These are phyloP conservation scores for Hesperia comma DNA, from an alignment of 2,888 invertebrate species.

Conservation along the genomic window DNA sequence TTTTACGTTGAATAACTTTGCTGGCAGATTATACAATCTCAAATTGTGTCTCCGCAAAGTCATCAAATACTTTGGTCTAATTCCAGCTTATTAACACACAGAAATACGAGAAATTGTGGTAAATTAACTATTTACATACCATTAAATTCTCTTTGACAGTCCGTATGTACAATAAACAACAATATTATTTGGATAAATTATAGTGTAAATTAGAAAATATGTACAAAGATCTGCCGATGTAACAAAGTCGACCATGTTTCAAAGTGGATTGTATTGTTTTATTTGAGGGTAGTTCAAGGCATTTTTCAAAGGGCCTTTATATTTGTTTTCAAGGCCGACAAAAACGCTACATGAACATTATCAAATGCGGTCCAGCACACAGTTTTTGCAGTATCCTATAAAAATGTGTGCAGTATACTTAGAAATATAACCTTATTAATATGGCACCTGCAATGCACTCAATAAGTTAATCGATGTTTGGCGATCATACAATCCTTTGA, in stretches of 20 bases:
- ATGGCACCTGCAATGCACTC: constrained; percentile 55
- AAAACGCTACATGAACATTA: constrained; percentile 62
- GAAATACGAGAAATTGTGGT: constrained; percentile 53
- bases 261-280: constrained; percentile 48
- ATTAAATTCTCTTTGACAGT: constrained; percentile 45
- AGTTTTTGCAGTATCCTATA: constrained; percentile 79
- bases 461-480: constrained; percentile 36
- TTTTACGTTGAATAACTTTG: constrained; percentile 69
- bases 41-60: constrained; percentile 64
- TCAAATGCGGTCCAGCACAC: constrained; percentile 62
- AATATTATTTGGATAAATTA: constrained; percentile 52
- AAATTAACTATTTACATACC: constrained; percentile 45
- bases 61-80: constrained; percentile 86
- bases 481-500: constrained; percentile 53
- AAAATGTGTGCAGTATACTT: constrained; percentile 69
- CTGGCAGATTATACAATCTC: constrained; percentile 64
- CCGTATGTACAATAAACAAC: constrained; percentile 44
- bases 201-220: constrained; percentile 68
- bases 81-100: constrained; percentile 84
- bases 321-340: constrained; percentile 68
- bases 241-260: constrained; percentile 67
- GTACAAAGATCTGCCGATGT: constrained; percentile 81
- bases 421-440: constrained; percentile 39
- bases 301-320: constrained; percentile 77
- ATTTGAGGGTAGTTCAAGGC: constrained; percentile 53